phyloP scores from a whole-genome alignment of 2,888 invertebrate genomes.

The Mesopsocus fuscifrons region DNA sequence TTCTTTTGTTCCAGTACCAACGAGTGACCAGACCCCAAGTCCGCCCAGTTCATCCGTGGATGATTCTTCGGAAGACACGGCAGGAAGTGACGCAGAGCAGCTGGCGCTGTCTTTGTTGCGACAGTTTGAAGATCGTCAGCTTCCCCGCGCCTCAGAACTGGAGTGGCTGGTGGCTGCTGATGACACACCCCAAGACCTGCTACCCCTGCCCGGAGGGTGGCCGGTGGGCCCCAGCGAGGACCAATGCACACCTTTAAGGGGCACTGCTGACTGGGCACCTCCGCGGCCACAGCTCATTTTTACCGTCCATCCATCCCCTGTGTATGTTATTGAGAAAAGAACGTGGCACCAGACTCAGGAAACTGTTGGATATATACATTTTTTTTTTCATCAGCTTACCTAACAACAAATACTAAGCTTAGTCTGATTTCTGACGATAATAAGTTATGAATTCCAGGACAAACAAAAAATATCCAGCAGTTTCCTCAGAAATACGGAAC shows the following conservation, averaged over 20 bases:
- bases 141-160: conserved; percentile 57
- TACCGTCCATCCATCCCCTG: conserved; percentile 45
- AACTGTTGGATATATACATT: not conserved
- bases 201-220: conserved; percentile 55
- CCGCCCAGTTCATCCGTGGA: conserved; percentile 26
- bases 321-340: conserved; percentile 37
- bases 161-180: conserved; percentile 62
- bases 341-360: not conserved
- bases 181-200: conserved; percentile 52
- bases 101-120: conserved; percentile 58
- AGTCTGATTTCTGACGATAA: no score
- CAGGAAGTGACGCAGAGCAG: conserved; percentile 37
- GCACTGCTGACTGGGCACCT: conserved; percentile 68
- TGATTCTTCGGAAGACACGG: not conserved
- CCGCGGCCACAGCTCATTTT: conserved; percentile 68
- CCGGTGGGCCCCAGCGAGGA: conserved; percentile 45
- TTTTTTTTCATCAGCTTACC: no score
- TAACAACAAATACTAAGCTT: no score
- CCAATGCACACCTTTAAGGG: conserved; percentile 35
- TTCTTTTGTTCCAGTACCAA: not conserved
- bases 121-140: conserved; percentile 52
- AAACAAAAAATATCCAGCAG: no score
- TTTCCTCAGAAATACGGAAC: no score
- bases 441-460: no score
- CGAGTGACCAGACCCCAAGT: conserved; percentile 20